Evolutionary conservation across 1,140 invertebrate genomes (phyloP).

Genomic region (Hycleus cichorii): DNA sequence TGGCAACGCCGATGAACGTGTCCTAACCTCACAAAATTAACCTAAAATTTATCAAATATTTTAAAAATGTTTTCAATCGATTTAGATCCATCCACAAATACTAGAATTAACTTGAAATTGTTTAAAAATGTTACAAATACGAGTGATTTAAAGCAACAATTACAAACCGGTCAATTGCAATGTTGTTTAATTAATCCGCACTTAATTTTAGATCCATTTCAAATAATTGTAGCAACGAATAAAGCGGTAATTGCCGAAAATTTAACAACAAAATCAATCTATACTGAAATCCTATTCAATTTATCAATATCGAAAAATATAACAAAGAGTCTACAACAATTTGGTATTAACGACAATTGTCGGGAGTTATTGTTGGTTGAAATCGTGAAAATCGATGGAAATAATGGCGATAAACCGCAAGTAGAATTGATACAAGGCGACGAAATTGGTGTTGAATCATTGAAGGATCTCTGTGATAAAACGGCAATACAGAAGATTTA

Average conservation of each 20-base stretch:
- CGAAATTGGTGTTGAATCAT: conserved; percentile 1
- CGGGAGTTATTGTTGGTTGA: conserved; percentile 49
- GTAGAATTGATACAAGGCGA: background rate
- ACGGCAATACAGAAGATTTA: conserved; percentile 7
- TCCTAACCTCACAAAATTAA: too few species aligned
- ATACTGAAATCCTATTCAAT: conserved; percentile 61
- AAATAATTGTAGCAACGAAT: conserved; percentile 59
- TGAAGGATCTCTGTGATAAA: background rate
- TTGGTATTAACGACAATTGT: conserved; percentile 53
- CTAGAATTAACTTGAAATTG: conserved; percentile 47
- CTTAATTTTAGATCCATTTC: conserved; percentile 56
- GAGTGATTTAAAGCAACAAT: conserved; percentile 46
- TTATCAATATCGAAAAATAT: conserved; percentile 63
- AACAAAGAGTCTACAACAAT: conserved; percentile 53
- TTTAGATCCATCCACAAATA: conserved; percentile 46
- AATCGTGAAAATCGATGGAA: conserved; percentile 42
- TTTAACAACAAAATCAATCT: conserved; percentile 54
- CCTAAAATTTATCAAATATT: background rate
- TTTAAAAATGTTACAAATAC: conserved; percentile 55
- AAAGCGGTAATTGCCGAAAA: conserved; percentile 53
- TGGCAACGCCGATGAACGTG: too few species aligned
- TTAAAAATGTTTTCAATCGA: conserved; percentile 13
- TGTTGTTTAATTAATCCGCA: conserved; percentile 56
- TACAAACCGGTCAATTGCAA: conserved; percentile 46
- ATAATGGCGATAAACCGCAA: too few species aligned